Conservation (phyloP, 2,888 invertebrate species). For the Sialis lutaria region DNA sequence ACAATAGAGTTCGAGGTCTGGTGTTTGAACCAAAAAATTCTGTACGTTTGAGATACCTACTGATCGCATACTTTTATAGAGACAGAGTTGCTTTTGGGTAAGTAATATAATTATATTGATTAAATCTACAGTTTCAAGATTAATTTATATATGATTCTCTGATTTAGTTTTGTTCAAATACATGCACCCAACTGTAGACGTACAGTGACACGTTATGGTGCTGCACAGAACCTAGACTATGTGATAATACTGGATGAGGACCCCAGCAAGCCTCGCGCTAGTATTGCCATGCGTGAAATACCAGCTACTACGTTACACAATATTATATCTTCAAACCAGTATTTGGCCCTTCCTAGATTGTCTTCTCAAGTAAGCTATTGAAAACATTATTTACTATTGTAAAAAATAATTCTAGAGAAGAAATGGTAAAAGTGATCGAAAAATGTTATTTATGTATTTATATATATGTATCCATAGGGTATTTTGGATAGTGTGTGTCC, state of each 20-base stretch:
- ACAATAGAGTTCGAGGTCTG: conserved; percentile 79
- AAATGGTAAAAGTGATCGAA: too few species aligned
- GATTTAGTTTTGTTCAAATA: conserved; percentile 47
- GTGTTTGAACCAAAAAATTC: conserved; percentile 66
- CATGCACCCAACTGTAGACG: conserved; percentile 39
- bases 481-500: conserved; percentile 76
- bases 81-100: conserved; percentile 79
- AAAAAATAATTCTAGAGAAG: not conserved
- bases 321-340: conserved; percentile 76
- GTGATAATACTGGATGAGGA: conserved; percentile 85
- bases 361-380: conserved; percentile 63
- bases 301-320: conserved; percentile 75
- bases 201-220: conserved; percentile 50
- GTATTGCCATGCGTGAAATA: conserved; percentile 78
- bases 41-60: conserved; percentile 68
- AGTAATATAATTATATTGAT: conserved; percentile 15
- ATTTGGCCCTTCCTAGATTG: conserved; percentile 69
- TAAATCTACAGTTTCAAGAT: not conserved
- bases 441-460: too few species aligned
- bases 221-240: conserved; percentile 56
- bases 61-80: conserved; percentile 74
- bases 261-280: conserved; percentile 60
- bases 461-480: too few species aligned
- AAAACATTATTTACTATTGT: conserved; percentile 4
- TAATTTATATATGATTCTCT: conserved; percentile 1